Percentiles rank a stretch among this genome's conserved stretches.
Evolutionary conservation across 2,113 vertebrate species (phyloP).

Genomic region (Raphicerus campestris): DNA sequence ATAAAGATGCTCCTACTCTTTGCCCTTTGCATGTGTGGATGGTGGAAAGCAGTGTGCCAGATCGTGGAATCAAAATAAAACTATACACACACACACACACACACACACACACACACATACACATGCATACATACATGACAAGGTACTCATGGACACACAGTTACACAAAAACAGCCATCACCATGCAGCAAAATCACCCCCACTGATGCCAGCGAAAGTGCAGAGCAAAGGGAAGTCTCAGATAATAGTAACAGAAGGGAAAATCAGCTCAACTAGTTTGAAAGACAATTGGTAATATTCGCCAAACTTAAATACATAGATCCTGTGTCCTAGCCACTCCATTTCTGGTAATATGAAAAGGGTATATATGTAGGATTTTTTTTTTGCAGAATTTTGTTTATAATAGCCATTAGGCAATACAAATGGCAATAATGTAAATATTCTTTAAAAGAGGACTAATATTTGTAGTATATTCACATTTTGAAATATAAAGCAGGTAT

Average conservation of each 20-base stretch:
- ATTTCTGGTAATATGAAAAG: neutral
- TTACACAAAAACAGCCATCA: neutral
- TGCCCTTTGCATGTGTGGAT: neutral
- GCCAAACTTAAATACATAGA: neutral
- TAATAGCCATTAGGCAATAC: neutral
- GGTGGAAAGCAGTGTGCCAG: neutral
- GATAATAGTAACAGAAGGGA: neutral
- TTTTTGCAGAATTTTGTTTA: conserved; percentile 5
- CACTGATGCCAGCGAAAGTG: neutral
- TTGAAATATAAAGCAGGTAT: neutral
- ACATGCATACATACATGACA: neutral
- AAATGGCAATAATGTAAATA: neutral
- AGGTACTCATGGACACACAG: neutral
- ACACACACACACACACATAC: neutral
- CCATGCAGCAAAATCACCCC: neutral
- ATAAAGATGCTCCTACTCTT: neutral
- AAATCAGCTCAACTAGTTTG: neutral
- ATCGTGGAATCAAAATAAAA: neutral
- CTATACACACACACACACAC: too few relatives aligned
- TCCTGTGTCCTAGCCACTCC: neutral
- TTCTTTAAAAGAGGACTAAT: neutral
- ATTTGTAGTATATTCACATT: neutral
- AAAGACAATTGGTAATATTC: neutral
- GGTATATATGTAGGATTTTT: neutral
- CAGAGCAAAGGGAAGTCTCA: neutral